A percentile compares a stretch with the other conserved stretches of the same genome.
phyloP scores from a whole-genome alignment of 2,113 vertebrate species.

The Coracopsis vasa region DNA sequence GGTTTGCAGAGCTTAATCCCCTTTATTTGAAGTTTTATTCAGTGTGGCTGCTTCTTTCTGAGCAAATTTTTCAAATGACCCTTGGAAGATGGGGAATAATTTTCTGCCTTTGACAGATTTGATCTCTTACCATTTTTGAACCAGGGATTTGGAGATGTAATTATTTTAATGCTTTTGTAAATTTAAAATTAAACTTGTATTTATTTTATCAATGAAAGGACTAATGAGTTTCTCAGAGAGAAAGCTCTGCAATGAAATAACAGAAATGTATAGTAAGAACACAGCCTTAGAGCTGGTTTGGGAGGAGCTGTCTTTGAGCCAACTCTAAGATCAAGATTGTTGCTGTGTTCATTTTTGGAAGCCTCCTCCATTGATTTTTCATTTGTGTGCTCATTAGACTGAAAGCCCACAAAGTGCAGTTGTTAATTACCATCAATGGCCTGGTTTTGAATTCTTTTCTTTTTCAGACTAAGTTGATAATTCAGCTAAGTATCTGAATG shows the following conservation, averaged over 20 bases:
- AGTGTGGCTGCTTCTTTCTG: neutral
- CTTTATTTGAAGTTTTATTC: conserved; percentile 27
- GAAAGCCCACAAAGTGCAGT: conserved; percentile 49
- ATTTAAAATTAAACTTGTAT: conserved; percentile 23
- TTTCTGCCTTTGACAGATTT: neutral
- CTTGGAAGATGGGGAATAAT: neutral
- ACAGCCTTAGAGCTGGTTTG: neutral
- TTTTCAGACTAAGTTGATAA: conserved; percentile 33
- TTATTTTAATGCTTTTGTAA: neutral
- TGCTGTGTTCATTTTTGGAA: conserved; percentile 57
- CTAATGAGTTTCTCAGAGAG: neutral
- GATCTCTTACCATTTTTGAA: neutral
- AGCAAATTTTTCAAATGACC: conserved; percentile 3
- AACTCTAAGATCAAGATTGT: conserved; percentile 37
- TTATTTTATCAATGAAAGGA: conserved; percentile 1
- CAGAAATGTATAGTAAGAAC: neutral
- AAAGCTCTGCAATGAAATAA: neutral
- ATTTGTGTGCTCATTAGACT: conserved; percentile 60
- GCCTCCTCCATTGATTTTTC: conserved; percentile 58
- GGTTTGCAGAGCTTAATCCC: conserved; percentile 32
- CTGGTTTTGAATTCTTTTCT: conserved; percentile 30
- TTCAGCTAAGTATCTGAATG: conserved; percentile 40
- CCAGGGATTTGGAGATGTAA: neutral
- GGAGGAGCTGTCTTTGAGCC: conserved; percentile 41
- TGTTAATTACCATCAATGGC: conserved; percentile 60